These are phyloP conservation scores for Uromys caudimaculatus DNA, from an alignment of 2,797 vertebrate genomes.

Conservation along the genomic window DNA sequence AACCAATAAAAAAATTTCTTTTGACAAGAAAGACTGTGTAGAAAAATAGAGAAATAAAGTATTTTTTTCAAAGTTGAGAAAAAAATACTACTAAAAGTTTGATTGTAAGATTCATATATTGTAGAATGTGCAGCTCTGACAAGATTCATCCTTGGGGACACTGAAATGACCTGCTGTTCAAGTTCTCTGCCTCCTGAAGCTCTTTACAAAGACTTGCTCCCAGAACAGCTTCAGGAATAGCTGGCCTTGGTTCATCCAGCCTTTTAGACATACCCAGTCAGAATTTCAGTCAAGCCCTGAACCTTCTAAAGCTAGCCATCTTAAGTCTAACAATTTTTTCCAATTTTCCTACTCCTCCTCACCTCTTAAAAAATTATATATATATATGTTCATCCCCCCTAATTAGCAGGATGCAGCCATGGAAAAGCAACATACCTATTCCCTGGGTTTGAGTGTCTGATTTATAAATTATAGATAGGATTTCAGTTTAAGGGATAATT, in stretches of 20 bases:
- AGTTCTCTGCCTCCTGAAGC: no score
- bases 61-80: no score
- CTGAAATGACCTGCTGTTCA: no score
- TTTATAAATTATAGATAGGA: neutral
- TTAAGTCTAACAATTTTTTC: neutral
- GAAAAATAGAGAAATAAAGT: no score
- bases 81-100: no score
- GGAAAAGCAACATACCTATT: neutral
- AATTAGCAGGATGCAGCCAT: neutral
- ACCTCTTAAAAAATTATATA: neutral
- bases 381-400: no score
- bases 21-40: no score
- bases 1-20: no score
- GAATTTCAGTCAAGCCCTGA: neutral
- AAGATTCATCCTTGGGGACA: no score
- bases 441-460: neutral
- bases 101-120: no score
- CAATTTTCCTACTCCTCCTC: neutral
- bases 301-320: neutral
- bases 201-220: no score
- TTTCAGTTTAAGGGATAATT: neutral
- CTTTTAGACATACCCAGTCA: neutral
- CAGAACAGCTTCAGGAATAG: neutral
- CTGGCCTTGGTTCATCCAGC: neutral
- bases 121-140: no score